A percentile compares a stretch with the other conserved stretches of the same genome.
Conservation (phyloP, 2,888 invertebrate species). For the Apodemia mormo region DNA sequence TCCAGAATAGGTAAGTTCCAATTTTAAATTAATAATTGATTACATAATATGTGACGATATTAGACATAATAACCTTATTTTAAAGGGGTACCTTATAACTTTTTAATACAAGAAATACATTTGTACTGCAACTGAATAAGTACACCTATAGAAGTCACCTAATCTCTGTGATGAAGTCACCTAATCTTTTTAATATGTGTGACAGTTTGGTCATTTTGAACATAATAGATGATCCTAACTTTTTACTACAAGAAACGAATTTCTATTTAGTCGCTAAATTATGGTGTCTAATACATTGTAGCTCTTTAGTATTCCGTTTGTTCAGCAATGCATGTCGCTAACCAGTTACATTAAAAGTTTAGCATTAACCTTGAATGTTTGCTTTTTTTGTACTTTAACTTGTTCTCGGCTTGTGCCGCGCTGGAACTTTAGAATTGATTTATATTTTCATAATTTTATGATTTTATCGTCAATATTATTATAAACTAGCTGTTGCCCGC, state of each 20-base stretch:
- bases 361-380: background rate
- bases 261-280: background rate
- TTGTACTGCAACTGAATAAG: no score
- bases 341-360: background rate
- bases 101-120: background rate
- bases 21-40: background rate
- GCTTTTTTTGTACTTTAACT: background rate
- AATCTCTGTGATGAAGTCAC: no score
- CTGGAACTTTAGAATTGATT: no score
- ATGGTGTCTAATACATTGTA: background rate
- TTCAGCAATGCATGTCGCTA: conserved; percentile 4
- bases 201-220: no score
- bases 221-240: no score
- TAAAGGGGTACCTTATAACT: no score
- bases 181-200: no score
- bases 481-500: no score
- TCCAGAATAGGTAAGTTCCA: conserved; percentile 2
- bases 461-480: no score
- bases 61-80: background rate
- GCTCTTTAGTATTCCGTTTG: background rate
- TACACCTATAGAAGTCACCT: no score
- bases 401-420: background rate
- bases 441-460: no score
- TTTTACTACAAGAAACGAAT: no score
- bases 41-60: background rate